Evolutionary conservation across 2,797 vertebrate species (phyloP).

Genomic region (Sparus aurata): DNA sequence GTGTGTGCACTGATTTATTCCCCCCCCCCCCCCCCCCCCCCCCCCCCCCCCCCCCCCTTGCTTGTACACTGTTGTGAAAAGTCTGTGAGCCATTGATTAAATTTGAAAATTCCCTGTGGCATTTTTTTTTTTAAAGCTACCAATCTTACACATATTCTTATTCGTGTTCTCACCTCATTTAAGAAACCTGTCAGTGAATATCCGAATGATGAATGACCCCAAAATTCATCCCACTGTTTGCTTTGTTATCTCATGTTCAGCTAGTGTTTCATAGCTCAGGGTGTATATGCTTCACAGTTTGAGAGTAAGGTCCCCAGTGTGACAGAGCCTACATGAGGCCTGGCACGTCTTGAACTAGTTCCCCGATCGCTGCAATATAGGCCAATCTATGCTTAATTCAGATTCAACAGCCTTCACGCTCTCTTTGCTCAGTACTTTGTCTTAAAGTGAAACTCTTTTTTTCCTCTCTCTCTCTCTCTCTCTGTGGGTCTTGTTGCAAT

Average conservation of each 20-base stretch:
- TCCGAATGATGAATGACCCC: not conserved
- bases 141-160: not conserved
- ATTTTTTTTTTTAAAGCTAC: not conserved
- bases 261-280: constrained; percentile 3
- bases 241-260: not conserved
- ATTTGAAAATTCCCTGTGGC: not conserved
- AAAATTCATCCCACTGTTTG: not conserved
- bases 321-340: constrained; percentile 65
- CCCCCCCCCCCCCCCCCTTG: no score
- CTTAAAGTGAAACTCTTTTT: constrained; percentile 65
- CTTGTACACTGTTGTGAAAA: constrained; percentile 17
- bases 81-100: constrained; percentile 1
- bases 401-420: constrained; percentile 73
- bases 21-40: no score
- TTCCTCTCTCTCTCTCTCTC: constrained; percentile 12
- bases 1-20: constrained; percentile 24
- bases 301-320: constrained; percentile 52
- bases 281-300: constrained; percentile 23
- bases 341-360: constrained; percentile 80
- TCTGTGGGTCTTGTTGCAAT: constrained; percentile 30
- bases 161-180: not conserved
- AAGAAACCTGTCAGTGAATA: not conserved
- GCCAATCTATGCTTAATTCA: constrained; percentile 88
- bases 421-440: constrained; percentile 62
- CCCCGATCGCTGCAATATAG: constrained; percentile 80